phyloP scores from a whole-genome alignment of 2,113 vertebrate genomes.

The Scophthalmus maximus region DNA sequence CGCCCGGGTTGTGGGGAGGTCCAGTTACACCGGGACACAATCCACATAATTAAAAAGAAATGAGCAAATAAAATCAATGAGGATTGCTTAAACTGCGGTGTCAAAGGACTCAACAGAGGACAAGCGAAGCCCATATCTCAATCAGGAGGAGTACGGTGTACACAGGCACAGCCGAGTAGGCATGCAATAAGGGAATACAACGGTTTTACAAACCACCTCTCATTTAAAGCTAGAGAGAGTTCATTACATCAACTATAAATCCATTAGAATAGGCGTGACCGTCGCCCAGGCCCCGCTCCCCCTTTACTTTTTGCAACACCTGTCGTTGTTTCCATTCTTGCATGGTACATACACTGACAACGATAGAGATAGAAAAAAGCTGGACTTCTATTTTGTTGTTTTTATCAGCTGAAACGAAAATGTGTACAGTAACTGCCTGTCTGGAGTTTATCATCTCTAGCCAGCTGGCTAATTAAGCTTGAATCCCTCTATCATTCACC shows the following conservation, averaged over 20 bases:
- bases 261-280: background rate
- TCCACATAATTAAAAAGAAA: conserved; percentile 84
- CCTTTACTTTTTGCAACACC: background rate
- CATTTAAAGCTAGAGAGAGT: conserved; percentile 12
- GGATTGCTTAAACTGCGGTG: conserved; percentile 82
- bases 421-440: too few species aligned
- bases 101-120: conserved; percentile 80
- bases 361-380: background rate
- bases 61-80: conserved; percentile 85
- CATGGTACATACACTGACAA: background rate
- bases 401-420: too few species aligned
- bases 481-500: too few species aligned
- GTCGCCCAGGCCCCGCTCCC: background rate
- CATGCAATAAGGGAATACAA: background rate
- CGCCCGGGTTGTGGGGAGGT: conserved; percentile 61
- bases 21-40: conserved; percentile 77
- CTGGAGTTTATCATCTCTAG: too few species aligned
- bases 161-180: conserved; percentile 4
- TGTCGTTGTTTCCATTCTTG: background rate
- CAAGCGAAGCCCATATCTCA: conserved; percentile 75
- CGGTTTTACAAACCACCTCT: conserved; percentile 26
- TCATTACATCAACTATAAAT: conserved; percentile 24
- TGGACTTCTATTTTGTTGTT: too few species aligned
- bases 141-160: conserved; percentile 68
- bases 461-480: too few species aligned